phyloP scores from a whole-genome alignment of 2,113 vertebrate species.

The Eulacestoma nigropectus region DNA sequence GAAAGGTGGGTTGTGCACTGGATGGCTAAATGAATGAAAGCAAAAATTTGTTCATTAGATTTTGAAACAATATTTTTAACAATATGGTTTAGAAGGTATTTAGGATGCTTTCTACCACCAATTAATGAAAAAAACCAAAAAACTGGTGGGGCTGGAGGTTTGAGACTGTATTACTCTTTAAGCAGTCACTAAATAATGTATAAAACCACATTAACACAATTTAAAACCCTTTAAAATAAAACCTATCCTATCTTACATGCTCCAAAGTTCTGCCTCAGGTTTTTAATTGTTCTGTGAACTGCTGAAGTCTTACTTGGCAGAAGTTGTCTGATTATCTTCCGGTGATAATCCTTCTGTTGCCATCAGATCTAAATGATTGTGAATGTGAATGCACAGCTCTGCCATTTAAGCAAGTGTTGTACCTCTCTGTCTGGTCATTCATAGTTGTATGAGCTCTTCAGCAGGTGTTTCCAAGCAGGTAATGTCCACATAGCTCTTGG shows the following conservation, averaged over 20 bases:
- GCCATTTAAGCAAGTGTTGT: background rate
- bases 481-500: background rate
- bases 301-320: background rate
- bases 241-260: background rate
- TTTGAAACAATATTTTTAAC: constrained; percentile 2
- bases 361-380: background rate
- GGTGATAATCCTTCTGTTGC: background rate
- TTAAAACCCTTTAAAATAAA: constrained; percentile 16
- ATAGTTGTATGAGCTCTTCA: background rate
- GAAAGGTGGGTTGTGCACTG: background rate
- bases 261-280: background rate
- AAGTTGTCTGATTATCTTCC: background rate
- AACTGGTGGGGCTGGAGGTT: background rate
- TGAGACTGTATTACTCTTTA: background rate
- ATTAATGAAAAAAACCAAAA: background rate
- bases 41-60: background rate
- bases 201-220: background rate
- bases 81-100: background rate
- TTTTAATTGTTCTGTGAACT: background rate
- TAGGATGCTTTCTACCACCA: background rate
- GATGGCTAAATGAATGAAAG: background rate
- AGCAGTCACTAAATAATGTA: constrained; percentile 18
- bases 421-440: background rate
- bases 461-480: background rate
- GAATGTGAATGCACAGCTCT: background rate